Percentiles rank a stretch among this genome's conserved stretches.
phyloP scores from a whole-genome alignment of 1,140 invertebrate genomes.

The Pseudobourletiella spinata region DNA sequence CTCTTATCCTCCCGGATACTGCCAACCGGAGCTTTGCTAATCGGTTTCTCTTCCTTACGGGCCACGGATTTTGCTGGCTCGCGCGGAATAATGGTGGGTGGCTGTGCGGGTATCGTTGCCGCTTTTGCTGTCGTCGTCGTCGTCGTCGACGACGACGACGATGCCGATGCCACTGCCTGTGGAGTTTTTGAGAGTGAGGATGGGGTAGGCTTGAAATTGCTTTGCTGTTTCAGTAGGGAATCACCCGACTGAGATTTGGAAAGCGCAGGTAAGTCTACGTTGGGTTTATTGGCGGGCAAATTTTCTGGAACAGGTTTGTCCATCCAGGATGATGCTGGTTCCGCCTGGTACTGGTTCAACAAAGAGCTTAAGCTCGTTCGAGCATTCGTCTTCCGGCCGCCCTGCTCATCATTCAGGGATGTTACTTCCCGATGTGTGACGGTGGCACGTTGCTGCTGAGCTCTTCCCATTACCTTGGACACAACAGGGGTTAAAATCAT shows the following conservation, averaged over 20 bases:
- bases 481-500: constrained; percentile 26
- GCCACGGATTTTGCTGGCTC: neutral
- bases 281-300: neutral
- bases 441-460: constrained; percentile 33
- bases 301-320: neutral
- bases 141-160: neutral
- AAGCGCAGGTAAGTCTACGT: neutral
- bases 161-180: neutral
- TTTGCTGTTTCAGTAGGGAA: constrained; percentile 6
- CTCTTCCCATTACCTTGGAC: constrained; percentile 31
- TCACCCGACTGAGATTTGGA: constrained; percentile 28
- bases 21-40: too few species aligned
- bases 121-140: neutral
- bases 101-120: neutral
- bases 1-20: neutral
- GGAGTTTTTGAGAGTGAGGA: neutral
- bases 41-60: too few species aligned
- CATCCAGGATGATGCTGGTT: neutral
- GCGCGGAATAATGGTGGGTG: neutral
- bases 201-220: neutral
- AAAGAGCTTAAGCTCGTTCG: constrained; percentile 19
- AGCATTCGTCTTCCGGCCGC: constrained; percentile 15
- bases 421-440: constrained; percentile 17
- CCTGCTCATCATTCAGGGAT: constrained; percentile 2
- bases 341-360: constrained; percentile 18